Conservation (phyloP, 2,888 invertebrate species). For the Tinea pellionella region DNA sequence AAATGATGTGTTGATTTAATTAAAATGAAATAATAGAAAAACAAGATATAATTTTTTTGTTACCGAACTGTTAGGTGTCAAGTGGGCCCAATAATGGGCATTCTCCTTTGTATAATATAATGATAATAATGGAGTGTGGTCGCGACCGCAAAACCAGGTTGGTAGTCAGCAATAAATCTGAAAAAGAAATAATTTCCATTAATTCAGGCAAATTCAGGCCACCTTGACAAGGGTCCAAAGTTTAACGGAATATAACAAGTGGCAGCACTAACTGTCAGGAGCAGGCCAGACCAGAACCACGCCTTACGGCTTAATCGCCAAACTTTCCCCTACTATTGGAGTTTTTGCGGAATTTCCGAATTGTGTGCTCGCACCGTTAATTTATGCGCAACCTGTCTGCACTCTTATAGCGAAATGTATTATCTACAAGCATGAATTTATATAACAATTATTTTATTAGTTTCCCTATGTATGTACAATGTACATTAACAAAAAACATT, state of each 20-base stretch:
- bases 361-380: conserved; percentile 48
- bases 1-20: too few species aligned
- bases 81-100: too few species aligned
- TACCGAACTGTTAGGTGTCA: too few species aligned
- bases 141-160: neutral
- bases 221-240: conserved; percentile 67
- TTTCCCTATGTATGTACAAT: too few species aligned
- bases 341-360: conserved; percentile 50
- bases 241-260: conserved; percentile 67
- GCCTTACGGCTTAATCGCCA: conserved; percentile 66
- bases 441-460: too few species aligned
- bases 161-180: conserved; percentile 30
- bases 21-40: too few species aligned
- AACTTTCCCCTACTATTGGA: conserved; percentile 66
- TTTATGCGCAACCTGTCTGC: conserved; percentile 40
- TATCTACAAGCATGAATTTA: neutral
- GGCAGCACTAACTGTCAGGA: conserved; percentile 65
- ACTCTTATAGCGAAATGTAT: neutral
- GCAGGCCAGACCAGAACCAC: conserved; percentile 59
- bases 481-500: too few species aligned
- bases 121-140: neutral
- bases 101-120: too few species aligned
- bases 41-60: too few species aligned
- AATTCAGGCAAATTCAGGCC: conserved; percentile 46
- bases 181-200: conserved; percentile 52